Conservation (phyloP, 2,113 vertebrate species). For the Paraplagusia blochii region DNA sequence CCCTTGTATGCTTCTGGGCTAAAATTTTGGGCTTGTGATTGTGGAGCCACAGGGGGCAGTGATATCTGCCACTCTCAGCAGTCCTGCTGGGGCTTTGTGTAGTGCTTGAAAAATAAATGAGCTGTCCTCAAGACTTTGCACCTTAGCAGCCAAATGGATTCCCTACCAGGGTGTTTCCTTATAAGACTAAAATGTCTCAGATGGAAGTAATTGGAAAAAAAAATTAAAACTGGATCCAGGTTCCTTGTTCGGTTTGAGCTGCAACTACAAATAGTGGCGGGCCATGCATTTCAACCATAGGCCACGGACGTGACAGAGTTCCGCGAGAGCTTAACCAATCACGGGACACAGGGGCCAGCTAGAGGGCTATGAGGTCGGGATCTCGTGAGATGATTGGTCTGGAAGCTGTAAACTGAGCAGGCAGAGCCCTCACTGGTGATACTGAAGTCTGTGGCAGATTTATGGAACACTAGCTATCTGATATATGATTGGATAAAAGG, state of each 20-base stretch:
- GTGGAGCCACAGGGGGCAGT: constrained; percentile 40
- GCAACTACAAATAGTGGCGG: too few species aligned
- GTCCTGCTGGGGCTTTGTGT: constrained; percentile 51
- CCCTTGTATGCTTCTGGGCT: constrained; percentile 50
- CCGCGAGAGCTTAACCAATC: too few species aligned
- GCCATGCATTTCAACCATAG: too few species aligned
- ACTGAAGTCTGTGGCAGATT: too few species aligned
- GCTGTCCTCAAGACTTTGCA: constrained; percentile 56
- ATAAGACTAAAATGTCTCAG: constrained; percentile 64
- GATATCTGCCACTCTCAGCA: constrained; percentile 68
- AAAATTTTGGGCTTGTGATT: constrained; percentile 59
- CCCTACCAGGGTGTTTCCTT: constrained; percentile 50
- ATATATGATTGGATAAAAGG: too few species aligned
- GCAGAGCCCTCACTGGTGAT: too few species aligned
- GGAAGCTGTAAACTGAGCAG: too few species aligned
- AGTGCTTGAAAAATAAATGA: constrained; percentile 47
- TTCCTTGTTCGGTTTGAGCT: constrained; percentile 24
- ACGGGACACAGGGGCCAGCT: too few species aligned
- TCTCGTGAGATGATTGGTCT: too few species aligned
- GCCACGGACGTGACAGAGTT: too few species aligned
- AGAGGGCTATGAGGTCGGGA: too few species aligned
- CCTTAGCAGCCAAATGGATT: constrained; percentile 55
- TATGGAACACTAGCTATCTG: too few species aligned
- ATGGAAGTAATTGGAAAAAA: constrained; percentile 52
- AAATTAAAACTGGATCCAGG: constrained; percentile 58